Conservation (phyloP, 2,797 vertebrate genomes). For the Sitta carolinensis region DNA sequence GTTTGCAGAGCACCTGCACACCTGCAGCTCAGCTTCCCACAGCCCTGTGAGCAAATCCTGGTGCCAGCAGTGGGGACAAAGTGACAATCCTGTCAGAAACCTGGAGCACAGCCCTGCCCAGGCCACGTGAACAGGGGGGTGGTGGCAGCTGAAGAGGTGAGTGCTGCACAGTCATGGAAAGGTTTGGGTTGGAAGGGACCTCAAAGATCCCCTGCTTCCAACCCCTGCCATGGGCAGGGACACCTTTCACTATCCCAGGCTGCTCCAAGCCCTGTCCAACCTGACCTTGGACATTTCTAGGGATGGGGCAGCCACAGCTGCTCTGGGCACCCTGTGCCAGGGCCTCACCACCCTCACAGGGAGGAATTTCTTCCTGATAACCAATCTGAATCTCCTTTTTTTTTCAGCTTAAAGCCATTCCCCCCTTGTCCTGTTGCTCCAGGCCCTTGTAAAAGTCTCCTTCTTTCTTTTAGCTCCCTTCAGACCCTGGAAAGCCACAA, state of each 20-base stretch:
- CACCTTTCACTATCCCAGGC: fast-evolving
- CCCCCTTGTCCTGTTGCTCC: too few relatives aligned
- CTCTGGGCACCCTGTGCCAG: background rate
- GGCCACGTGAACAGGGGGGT: too few relatives aligned
- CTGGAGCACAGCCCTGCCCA: background rate
- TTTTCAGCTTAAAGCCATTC: too few relatives aligned
- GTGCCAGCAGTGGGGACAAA: background rate
- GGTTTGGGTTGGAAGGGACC: background rate
- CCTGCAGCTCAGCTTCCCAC: background rate
- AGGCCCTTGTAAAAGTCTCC: too few relatives aligned
- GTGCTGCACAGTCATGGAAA: background rate
- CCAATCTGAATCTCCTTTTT: too few relatives aligned
- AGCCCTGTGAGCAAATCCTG: background rate
- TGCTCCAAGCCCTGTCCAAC: background rate
- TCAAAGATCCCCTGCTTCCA: background rate
- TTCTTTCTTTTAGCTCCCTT: too few relatives aligned
- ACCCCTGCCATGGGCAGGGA: background rate
- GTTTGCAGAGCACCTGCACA: background rate
- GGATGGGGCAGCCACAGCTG: background rate
- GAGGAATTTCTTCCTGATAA: too few relatives aligned
- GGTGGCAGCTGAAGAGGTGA: background rate
- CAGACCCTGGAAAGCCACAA: too few relatives aligned
- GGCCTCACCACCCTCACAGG: too few relatives aligned
- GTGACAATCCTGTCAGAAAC: background rate
- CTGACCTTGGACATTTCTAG: background rate